Conservation (phyloP, 2,888 invertebrate species). For the Mechanitis messenoides region DNA sequence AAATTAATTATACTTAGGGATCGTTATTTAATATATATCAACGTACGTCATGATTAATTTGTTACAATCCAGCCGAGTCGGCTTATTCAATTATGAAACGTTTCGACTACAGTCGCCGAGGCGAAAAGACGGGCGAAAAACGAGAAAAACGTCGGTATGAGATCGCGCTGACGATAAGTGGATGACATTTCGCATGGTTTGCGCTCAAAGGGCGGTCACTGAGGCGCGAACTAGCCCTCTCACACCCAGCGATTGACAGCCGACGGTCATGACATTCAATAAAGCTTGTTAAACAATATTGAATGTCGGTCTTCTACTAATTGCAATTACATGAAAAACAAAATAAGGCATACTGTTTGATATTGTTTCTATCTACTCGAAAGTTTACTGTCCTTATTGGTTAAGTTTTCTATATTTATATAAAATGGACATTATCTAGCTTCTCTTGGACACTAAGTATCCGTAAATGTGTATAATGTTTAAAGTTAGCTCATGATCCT, state of each 20-base stretch:
- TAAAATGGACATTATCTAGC: too few relatives aligned
- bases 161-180: slow-evolving; percentile 71
- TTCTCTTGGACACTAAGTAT: slow-evolving; percentile 4
- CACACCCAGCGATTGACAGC: slow-evolving; percentile 34
- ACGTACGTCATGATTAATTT: slow-evolving; percentile 66
- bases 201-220: slow-evolving; percentile 66
- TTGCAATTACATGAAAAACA: slow-evolving; percentile 9
- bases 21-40: slow-evolving; percentile 33
- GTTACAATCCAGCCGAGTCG: slow-evolving; percentile 50
- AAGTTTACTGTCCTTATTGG: too few relatives aligned
- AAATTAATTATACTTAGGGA: slow-evolving; percentile 10
- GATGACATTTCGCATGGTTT: slow-evolving; percentile 74
- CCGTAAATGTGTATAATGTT: slow-evolving; percentile 34
- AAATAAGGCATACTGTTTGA: background rate
- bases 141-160: slow-evolving; percentile 70
- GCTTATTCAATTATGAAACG: slow-evolving; percentile 71
- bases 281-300: slow-evolving; percentile 31
- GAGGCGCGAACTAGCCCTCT: slow-evolving; percentile 47
- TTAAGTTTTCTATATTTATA: too few relatives aligned
- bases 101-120: slow-evolving; percentile 57
- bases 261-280: slow-evolving; percentile 36
- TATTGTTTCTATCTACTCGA: background rate
- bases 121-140: slow-evolving; percentile 69
- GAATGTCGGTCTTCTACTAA: slow-evolving; percentile 24
- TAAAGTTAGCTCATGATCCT: slow-evolving; percentile 36